Evolutionary conservation across 2,113 vertebrate species (phyloP).

Genomic region (Dolichotis patagonum): DNA sequence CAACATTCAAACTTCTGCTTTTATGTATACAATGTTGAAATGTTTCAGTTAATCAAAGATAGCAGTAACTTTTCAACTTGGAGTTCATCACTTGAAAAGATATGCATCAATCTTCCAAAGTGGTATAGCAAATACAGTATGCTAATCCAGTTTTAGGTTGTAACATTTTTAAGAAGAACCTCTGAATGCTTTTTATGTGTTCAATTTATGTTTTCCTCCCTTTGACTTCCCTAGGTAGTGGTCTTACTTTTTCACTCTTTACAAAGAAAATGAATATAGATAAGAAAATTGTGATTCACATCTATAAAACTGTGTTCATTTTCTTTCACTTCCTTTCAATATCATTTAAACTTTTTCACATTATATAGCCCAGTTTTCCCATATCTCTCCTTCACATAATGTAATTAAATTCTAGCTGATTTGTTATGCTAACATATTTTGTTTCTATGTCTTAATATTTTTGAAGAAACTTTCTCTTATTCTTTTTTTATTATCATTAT

Average conservation of each 20-base stretch:
- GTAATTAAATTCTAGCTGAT: not conserved
- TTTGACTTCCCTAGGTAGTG: constrained; percentile 5
- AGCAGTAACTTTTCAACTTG: not conserved
- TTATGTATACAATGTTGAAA: not conserved
- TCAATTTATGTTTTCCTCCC: not conserved
- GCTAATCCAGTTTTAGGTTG: not conserved
- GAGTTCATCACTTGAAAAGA: not conserved
- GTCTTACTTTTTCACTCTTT: not conserved
- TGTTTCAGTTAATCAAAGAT: not conserved
- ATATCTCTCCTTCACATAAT: not conserved
- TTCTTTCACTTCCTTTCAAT: not conserved
- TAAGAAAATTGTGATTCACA: not conserved
- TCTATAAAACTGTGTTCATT: constrained; percentile 12
- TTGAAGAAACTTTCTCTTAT: not conserved
- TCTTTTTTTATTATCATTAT: too few relatives aligned
- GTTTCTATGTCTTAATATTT: not conserved
- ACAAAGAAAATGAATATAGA: constrained; percentile 1
- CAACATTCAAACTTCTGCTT: not conserved
- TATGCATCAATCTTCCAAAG: not conserved
- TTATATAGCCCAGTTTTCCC: constrained; percentile 11
- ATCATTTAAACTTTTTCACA: not conserved
- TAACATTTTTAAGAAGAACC: constrained; percentile 1
- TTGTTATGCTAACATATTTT: not conserved
- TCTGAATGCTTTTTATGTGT: constrained; percentile 34
- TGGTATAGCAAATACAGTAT: not conserved